Evolutionary conservation across 2,113 vertebrate genomes (phyloP).

Genomic region (Empidonax alnorum): DNA sequence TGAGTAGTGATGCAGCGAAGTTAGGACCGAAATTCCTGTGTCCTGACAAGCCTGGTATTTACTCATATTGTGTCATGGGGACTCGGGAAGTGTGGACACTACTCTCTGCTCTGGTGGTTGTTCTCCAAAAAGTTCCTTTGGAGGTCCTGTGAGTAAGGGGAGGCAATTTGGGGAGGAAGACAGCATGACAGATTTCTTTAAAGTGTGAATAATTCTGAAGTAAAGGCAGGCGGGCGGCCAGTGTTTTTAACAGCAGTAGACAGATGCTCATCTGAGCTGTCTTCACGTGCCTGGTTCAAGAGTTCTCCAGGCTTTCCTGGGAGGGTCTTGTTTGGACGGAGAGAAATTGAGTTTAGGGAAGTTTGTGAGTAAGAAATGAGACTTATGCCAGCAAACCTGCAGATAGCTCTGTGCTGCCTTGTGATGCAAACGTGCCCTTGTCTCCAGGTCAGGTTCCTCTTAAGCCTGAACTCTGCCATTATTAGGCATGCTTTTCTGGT

Average conservation of each 20-base stretch:
- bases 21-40: background rate
- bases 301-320: background rate
- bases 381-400: background rate
- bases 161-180: background rate
- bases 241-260: background rate
- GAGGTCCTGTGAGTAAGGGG: background rate
- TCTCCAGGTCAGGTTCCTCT: background rate
- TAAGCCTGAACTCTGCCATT: background rate
- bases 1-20: background rate
- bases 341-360: background rate
- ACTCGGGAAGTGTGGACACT: background rate
- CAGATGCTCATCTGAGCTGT: background rate
- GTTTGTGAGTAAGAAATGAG: background rate
- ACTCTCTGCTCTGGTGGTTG: background rate
- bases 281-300: background rate
- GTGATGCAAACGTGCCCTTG: accelerated
- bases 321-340: background rate
- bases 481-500: background rate
- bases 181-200: background rate
- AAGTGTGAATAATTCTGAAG: background rate
- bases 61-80: background rate
- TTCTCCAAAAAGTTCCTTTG: background rate
- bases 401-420: background rate
- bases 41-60: background rate
- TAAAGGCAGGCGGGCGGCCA: background rate